A percentile compares a stretch with the other conserved stretches of the same genome.
These are phyloP conservation scores for Notolabrus celidotus DNA, from an alignment of 2,797 vertebrate genomes.

Conservation along the genomic window DNA sequence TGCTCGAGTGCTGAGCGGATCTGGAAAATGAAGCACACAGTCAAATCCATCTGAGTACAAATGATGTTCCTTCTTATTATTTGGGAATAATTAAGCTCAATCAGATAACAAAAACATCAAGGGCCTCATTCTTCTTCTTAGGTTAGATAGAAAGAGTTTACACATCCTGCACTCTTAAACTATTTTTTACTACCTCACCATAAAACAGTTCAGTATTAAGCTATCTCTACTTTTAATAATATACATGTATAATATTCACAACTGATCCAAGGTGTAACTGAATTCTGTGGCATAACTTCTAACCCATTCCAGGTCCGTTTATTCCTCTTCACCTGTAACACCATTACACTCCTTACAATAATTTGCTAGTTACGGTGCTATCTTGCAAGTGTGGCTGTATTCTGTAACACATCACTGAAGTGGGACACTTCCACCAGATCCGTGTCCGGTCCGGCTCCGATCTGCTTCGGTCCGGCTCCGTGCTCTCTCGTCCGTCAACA, in stretches of 20 bases:
- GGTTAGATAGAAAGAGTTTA: background rate
- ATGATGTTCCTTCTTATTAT: background rate
- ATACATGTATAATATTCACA: no score
- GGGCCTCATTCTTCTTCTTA: background rate
- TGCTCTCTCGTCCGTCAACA: no score
- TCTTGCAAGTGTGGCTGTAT: background rate
- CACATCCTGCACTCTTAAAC: background rate
- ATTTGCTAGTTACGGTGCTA: no score
- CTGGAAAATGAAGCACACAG: slow-evolving; percentile 68
- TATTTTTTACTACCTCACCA: no score
- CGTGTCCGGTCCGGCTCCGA: no score
- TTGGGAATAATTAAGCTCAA: background rate
- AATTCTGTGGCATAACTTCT: no score
- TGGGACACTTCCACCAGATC: no score
- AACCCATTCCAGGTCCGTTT: background rate
- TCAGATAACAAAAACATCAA: background rate
- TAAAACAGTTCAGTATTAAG: no score
- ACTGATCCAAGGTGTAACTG: background rate
- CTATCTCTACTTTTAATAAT: no score
- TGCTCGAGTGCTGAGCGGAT: slow-evolving; percentile 91
- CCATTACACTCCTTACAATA: accelerated
- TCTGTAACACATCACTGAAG: background rate
- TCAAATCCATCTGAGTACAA: background rate
- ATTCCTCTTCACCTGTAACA: no score
- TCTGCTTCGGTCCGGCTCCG: no score